Evolutionary conservation across 2,888 invertebrate species (phyloP).

Genomic region (Charanyca ferruginea): DNA sequence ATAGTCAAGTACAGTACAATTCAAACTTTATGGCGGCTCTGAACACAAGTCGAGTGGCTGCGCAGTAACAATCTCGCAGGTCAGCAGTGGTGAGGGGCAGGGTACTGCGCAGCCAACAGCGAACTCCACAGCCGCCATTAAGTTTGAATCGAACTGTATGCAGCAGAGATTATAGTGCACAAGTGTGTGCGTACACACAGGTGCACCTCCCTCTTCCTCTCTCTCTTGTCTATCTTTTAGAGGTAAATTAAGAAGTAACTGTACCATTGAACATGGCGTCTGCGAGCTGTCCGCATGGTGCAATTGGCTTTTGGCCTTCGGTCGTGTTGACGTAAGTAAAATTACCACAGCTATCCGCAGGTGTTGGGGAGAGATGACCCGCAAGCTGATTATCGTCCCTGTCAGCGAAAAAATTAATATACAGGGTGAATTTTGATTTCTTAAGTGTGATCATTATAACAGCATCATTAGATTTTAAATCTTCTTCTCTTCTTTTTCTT

Average conservation of each 20-base stretch:
- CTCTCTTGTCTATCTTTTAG: not conserved
- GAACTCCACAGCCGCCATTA: too few relatives aligned
- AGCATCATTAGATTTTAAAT: too few relatives aligned
- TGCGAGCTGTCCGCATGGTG: slow-evolving; percentile 55
- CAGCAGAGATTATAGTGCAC: too few relatives aligned
- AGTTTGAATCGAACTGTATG: too few relatives aligned
- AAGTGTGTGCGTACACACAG: not conserved
- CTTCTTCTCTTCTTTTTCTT: too few relatives aligned
- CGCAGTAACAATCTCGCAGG: too few relatives aligned
- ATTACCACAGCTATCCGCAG: slow-evolving; percentile 32
- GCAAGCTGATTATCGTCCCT: slow-evolving; percentile 45
- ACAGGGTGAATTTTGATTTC: not conserved
- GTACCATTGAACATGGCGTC: slow-evolving; percentile 57
- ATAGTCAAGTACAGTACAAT: too few relatives aligned
- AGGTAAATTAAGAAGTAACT: not conserved
- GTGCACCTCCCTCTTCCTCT: not conserved
- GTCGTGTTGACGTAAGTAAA: slow-evolving; percentile 24
- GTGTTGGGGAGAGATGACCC: slow-evolving; percentile 22
- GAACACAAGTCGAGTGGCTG: too few relatives aligned
- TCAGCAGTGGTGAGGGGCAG: too few relatives aligned
- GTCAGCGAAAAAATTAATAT: not conserved
- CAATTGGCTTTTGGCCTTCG: slow-evolving; percentile 35
- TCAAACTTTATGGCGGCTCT: too few relatives aligned
- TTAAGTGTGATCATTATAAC: too few relatives aligned
- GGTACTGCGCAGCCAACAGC: too few relatives aligned